Percentiles rank a stretch among this genome's conserved stretches.
Evolutionary conservation across 2,888 invertebrate genomes (phyloP).

Genomic region (Heteropelma amictum): DNA sequence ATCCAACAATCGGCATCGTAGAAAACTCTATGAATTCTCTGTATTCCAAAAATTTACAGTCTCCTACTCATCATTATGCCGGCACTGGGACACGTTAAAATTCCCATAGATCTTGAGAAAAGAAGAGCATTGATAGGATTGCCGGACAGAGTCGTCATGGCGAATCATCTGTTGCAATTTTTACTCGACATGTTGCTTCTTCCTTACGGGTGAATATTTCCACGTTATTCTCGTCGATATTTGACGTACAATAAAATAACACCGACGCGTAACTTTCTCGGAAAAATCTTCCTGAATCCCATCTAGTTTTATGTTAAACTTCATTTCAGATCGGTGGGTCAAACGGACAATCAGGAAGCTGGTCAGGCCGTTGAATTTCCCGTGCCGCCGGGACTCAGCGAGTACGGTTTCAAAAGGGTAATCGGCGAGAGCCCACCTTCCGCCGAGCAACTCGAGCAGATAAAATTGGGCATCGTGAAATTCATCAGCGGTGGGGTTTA

Average conservation of each 20-base stretch:
- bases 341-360: constrained; percentile 76
- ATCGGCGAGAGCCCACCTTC: constrained; percentile 85
- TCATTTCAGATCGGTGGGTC: constrained; percentile 79
- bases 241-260: neutral
- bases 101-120: constrained; percentile 83
- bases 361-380: constrained; percentile 77
- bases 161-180: constrained; percentile 85
- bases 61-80: constrained; percentile 90
- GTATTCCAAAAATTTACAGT: constrained; percentile 78
- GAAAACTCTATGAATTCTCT: neutral
- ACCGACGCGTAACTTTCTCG: too few relatives aligned
- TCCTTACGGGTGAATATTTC: constrained; percentile 88
- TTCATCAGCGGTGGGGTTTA: constrained; percentile 90
- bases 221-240: too few relatives aligned
- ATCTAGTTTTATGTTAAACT: too few relatives aligned
- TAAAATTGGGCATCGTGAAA: constrained; percentile 88
- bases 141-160: constrained; percentile 84
- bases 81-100: constrained; percentile 85
- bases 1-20: too few relatives aligned
- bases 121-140: constrained; percentile 84
- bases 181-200: constrained; percentile 90
- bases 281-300: constrained; percentile 10
- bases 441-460: constrained; percentile 89
- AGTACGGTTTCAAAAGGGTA: constrained; percentile 87
- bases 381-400: constrained; percentile 88